Conservation (phyloP, 2,888 invertebrate species). For the Orchestes rusci region DNA sequence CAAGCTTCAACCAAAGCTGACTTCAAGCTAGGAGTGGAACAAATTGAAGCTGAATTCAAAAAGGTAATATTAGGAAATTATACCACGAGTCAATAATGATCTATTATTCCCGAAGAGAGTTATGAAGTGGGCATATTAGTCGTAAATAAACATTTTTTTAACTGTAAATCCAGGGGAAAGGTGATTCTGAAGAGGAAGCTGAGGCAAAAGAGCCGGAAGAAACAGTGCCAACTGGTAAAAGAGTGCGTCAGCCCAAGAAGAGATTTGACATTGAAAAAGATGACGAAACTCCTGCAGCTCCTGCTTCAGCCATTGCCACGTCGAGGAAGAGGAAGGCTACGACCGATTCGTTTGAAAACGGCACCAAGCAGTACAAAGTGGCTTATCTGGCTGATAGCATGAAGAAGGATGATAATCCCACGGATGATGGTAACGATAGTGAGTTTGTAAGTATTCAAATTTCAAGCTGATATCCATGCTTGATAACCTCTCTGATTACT, state of each 20-base stretch:
- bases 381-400: constrained; percentile 3
- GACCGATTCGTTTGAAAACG: constrained; percentile 12
- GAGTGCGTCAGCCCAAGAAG: constrained; percentile 12
- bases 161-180: too few relatives aligned
- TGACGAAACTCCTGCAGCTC: constrained; percentile 14
- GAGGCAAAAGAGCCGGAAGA: constrained; percentile 8
- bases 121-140: too few relatives aligned
- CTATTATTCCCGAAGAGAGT: too few relatives aligned
- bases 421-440: constrained; percentile 48
- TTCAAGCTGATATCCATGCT: too few relatives aligned
- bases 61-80: constrained; percentile 11
- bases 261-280: constrained; percentile 14
- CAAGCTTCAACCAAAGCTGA: constrained; percentile 66
- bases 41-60: constrained; percentile 69
- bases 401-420: constrained; percentile 1
- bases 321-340: constrained; percentile 11
- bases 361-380: constrained; percentile 12
- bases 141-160: too few relatives aligned
- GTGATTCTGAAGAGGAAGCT: background rate
- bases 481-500: background rate
- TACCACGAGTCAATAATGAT: too few relatives aligned
- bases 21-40: constrained; percentile 72
- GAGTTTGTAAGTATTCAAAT: background rate
- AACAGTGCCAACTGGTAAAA: constrained; percentile 2
- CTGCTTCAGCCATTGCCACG: constrained; percentile 8